Conservation (phyloP, 2,113 vertebrate genomes). For the Motacilla alba region DNA sequence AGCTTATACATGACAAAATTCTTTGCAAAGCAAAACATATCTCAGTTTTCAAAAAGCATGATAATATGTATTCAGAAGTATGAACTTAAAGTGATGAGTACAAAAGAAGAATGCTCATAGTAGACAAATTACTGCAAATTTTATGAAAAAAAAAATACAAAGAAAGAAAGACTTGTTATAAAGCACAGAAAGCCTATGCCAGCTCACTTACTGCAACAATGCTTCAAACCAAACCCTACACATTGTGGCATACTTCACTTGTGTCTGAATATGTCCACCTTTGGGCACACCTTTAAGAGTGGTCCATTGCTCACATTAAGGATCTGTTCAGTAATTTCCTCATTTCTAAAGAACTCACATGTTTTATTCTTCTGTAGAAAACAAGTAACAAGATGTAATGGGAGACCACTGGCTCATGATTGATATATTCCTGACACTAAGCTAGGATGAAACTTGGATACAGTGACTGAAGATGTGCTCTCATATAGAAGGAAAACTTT, state of each 20-base stretch:
- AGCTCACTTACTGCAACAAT: background rate
- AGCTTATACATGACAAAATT: background rate
- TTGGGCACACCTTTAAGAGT: background rate
- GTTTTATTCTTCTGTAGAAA: background rate
- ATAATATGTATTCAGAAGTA: background rate
- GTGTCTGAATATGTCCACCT: background rate
- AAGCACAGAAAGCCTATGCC: background rate
- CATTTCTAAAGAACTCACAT: background rate
- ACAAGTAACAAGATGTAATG: background rate
- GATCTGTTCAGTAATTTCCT: background rate
- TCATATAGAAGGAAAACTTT: background rate
- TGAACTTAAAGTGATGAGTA: background rate
- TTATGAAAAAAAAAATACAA: background rate
- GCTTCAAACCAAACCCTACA: accelerated
- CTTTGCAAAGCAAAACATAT: background rate
- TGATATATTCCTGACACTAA: background rate
- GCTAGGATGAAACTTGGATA: background rate
- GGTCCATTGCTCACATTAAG: background rate
- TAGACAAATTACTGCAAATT: background rate
- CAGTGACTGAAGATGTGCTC: background rate
- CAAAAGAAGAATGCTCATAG: background rate
- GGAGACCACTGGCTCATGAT: background rate
- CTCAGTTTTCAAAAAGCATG: background rate
- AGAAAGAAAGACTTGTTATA: background rate
- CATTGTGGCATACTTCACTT: background rate